A percentile compares a stretch with the other conserved stretches of the same genome.
Conservation (phyloP, 2,113 vertebrate species). For the Potamarius usumacintae region DNA sequence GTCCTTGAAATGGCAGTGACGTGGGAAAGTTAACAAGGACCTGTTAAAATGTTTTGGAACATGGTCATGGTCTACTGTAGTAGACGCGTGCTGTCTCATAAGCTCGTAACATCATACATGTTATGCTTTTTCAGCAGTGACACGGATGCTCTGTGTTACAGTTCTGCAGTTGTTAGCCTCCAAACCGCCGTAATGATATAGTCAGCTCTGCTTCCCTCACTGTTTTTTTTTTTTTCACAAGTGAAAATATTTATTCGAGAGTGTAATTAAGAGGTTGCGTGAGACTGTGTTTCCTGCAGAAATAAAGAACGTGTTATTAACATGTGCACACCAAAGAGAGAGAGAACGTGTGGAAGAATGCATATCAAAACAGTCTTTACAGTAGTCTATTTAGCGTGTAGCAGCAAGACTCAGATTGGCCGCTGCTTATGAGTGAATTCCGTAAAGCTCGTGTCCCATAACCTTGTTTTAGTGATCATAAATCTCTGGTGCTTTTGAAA, state of each 20-base stretch:
- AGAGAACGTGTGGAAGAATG: conserved; percentile 11
- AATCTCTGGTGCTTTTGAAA: conserved; percentile 23
- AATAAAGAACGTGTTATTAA: conserved; percentile 69
- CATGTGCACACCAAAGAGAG: conserved; percentile 26
- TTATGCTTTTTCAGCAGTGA: background rate
- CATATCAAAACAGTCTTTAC: conserved; percentile 32
- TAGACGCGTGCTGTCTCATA: background rate
- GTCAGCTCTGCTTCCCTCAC: background rate
- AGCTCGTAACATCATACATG: background rate
- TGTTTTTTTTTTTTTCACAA: conserved; percentile 22
- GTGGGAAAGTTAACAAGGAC: too few species aligned
- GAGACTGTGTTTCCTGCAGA: conserved; percentile 62
- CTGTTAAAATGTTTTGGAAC: background rate
- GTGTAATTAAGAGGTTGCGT: conserved; percentile 62
- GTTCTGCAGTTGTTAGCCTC: background rate
- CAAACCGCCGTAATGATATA: conserved; percentile 32
- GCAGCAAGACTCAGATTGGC: conserved; percentile 22
- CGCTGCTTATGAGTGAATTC: background rate
- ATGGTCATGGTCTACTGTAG: background rate
- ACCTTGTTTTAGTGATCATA: conserved; percentile 22
- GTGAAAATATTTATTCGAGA: conserved; percentile 56
- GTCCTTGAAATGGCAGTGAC: background rate
- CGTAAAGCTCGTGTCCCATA: background rate
- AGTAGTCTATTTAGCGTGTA: conserved; percentile 31
- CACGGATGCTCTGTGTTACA: background rate